These are phyloP conservation scores for Plestiodon gilberti DNA, from an alignment of 2,113 vertebrate genomes.

Conservation along the genomic window DNA sequence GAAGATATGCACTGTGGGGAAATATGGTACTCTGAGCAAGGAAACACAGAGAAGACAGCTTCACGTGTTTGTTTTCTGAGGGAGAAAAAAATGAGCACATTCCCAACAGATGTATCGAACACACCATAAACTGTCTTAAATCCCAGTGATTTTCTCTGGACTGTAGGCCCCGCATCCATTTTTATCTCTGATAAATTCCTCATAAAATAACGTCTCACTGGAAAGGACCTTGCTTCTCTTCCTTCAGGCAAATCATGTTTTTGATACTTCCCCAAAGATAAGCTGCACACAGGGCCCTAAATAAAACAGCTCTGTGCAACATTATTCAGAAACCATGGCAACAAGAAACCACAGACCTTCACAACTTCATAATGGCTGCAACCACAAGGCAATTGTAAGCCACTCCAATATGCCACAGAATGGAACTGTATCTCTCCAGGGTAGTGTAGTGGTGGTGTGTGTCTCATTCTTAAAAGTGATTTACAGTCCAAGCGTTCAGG, in stretches of 20 bases:
- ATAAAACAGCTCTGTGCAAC: constrained; percentile 10
- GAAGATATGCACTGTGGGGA: background rate
- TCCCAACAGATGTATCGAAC: background rate
- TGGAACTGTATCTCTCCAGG: background rate
- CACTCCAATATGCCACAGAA: background rate
- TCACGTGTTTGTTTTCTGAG: background rate
- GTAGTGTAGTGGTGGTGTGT: background rate
- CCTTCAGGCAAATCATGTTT: constrained; percentile 16
- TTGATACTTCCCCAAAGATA: constrained; percentile 21
- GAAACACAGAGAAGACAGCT: background rate
- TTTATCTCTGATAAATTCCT: background rate
- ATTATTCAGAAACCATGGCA: constrained; percentile 18
- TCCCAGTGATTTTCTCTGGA: background rate
- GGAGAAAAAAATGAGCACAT: background rate
- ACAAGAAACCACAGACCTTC: constrained; percentile 18
- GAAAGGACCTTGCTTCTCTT: constrained; percentile 9
- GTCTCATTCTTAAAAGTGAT: background rate
- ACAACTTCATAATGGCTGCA: constrained; percentile 22
- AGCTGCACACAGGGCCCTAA: constrained; percentile 5
- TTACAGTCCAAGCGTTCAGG: background rate
- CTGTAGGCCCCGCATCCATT: background rate
- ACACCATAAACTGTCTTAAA: background rate
- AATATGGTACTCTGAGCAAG: background rate
- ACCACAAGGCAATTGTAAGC: constrained; percentile 6
- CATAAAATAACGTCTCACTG: background rate